Percentiles rank a stretch among this genome's conserved stretches.
Conservation (phyloP, 2,888 invertebrate species). For the Cataglyphis cursor region DNA sequence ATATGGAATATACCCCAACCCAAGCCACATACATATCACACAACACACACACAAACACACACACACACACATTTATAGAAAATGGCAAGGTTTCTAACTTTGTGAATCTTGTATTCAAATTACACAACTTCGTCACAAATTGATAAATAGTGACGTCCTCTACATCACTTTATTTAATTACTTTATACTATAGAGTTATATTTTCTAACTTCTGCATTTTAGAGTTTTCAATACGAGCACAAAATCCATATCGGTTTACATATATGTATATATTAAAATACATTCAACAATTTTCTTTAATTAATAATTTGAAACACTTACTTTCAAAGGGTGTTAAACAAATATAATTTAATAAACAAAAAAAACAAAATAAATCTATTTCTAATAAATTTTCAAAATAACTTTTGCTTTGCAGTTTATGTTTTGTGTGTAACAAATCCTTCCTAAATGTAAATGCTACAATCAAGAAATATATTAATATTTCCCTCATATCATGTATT, state of each 20-base stretch:
- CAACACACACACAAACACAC: too few species aligned
- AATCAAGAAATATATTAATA: background rate
- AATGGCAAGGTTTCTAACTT: constrained; percentile 8
- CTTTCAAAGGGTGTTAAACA: background rate
- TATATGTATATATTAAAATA: constrained; percentile 10
- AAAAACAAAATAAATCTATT: background rate
- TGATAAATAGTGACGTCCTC: background rate
- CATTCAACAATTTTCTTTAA: background rate
- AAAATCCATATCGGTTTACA: background rate
- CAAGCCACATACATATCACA: too few species aligned
- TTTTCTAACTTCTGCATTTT: background rate
- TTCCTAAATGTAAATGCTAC: background rate
- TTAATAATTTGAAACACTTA: background rate
- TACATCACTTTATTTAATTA: background rate
- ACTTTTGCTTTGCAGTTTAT: background rate
- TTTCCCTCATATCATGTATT: background rate
- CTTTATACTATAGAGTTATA: background rate
- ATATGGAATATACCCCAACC: background rate
- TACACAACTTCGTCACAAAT: constrained; percentile 22
- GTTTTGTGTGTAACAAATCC: background rate
- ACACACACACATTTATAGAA: background rate
- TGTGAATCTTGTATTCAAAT: background rate
- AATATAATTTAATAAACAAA: background rate
- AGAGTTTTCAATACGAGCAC: background rate
- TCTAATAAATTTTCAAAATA: background rate